Conservation (phyloP, 2,113 vertebrate genomes). For the Saguinus midas region DNA sequence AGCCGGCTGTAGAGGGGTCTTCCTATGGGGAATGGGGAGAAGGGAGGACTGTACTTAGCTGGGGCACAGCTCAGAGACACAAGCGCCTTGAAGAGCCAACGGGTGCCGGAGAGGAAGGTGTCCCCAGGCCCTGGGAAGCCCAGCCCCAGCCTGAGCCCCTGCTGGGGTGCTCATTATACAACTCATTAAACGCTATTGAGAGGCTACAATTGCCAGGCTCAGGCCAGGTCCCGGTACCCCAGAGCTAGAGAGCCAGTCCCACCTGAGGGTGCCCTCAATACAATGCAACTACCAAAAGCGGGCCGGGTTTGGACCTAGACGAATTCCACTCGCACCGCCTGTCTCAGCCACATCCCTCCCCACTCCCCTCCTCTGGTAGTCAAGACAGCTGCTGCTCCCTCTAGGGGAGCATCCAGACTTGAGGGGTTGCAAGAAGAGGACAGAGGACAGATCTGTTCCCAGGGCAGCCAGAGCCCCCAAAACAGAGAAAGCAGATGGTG, state of each 20-base stretch:
- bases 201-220: neutral
- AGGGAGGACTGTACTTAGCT: neutral
- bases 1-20: neutral
- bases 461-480: neutral
- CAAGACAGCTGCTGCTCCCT: neutral
- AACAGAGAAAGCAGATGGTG: neutral
- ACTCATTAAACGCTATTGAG: neutral
- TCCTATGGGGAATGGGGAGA: neutral
- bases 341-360: neutral
- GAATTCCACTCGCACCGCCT: fast-evolving
- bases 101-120: neutral
- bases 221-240: neutral
- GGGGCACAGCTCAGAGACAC: neutral
- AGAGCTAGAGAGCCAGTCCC: neutral
- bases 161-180: neutral
- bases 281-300: fast-evolving
- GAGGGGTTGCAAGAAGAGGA: neutral
- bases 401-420: neutral
- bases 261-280: neutral
- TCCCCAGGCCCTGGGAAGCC: neutral
- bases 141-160: neutral
- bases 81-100: neutral
- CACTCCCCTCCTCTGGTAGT: neutral
- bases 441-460: neutral
- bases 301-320: neutral